These are phyloP conservation scores for Sylvia borin DNA, from an alignment of 2,797 vertebrate genomes.

Conservation along the genomic window DNA sequence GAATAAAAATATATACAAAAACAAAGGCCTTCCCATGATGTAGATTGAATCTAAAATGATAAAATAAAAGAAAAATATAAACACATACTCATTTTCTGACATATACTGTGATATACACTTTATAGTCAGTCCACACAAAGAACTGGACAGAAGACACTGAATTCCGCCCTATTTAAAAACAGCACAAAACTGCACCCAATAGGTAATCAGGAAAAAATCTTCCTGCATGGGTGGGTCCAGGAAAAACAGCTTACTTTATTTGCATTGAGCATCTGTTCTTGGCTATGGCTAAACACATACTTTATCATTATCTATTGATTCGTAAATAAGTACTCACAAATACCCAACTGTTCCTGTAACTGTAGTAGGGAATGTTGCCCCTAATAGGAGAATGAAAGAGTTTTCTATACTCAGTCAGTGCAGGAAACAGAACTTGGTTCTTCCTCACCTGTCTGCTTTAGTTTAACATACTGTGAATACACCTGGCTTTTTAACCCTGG, in stretches of 20 bases:
- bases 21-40: conserved; percentile 53
- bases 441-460: neutral
- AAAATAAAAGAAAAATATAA: conserved; percentile 16
- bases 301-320: neutral
- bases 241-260: neutral
- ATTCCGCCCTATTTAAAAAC: neutral
- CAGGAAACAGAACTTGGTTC: neutral
- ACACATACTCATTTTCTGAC: neutral
- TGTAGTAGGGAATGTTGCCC: neutral
- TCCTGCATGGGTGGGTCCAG: neutral
- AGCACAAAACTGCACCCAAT: neutral
- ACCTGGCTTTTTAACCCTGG: neutral
- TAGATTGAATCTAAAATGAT: conserved; percentile 52
- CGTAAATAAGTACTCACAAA: neutral
- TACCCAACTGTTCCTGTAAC: neutral
- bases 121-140: neutral
- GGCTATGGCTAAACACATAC: neutral
- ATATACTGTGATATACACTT: neutral
- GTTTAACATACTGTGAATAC: neutral
- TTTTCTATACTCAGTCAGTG: accelerated
- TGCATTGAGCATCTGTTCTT: neutral
- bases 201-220: neutral
- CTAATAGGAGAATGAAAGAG: neutral
- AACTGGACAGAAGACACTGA: neutral
- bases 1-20: conserved; percentile 26